Percentiles rank a stretch among this genome's conserved stretches.
phyloP scores from a whole-genome alignment of 2,888 invertebrate species.

The Carabus problematicus region DNA sequence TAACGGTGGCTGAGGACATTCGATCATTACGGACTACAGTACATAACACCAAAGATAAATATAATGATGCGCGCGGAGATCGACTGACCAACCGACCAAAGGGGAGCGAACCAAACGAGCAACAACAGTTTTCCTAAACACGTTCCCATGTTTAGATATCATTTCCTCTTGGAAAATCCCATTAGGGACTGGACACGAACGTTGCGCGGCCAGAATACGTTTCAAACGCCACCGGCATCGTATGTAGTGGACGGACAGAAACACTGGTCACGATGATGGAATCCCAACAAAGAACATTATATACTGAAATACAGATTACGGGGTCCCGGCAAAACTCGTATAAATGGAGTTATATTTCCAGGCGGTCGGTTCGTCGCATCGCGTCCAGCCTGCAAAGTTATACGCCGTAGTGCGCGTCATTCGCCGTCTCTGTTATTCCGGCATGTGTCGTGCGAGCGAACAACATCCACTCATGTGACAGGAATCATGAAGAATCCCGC shows the following conservation, averaged over 20 bases:
- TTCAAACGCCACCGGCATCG: conserved; percentile 23
- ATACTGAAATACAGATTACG: conserved; percentile 43
- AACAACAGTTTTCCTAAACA: conserved; percentile 43
- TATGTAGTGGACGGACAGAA: conserved; percentile 28
- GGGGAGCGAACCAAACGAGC: conserved; percentile 33
- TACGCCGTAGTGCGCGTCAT: too few species aligned
- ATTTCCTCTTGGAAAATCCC: conserved; percentile 50
- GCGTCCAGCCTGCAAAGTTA: conserved; percentile 14
- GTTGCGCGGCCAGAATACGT: conserved; percentile 40
- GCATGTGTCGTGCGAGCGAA: too few species aligned
- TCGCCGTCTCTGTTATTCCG: too few species aligned
- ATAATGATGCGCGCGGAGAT: conserved; percentile 6
- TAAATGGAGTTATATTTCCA: conserved; percentile 41
- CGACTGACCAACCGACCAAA: neutral
- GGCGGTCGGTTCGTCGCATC: conserved; percentile 15
- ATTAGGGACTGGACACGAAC: conserved; percentile 50
- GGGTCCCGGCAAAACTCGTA: conserved; percentile 33
- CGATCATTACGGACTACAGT: neutral
- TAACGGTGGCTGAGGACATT: conserved; percentile 2
- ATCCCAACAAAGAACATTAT: conserved; percentile 43
- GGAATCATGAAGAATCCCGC: too few species aligned
- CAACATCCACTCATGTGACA: too few species aligned
- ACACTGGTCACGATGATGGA: conserved; percentile 43
- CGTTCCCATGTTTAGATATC: conserved; percentile 50
- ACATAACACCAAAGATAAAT: conserved; percentile 3